Base-by-base conservation (phyloP, 2,888 invertebrate genomes). In the Herminia tarsipennalis region DNA sequence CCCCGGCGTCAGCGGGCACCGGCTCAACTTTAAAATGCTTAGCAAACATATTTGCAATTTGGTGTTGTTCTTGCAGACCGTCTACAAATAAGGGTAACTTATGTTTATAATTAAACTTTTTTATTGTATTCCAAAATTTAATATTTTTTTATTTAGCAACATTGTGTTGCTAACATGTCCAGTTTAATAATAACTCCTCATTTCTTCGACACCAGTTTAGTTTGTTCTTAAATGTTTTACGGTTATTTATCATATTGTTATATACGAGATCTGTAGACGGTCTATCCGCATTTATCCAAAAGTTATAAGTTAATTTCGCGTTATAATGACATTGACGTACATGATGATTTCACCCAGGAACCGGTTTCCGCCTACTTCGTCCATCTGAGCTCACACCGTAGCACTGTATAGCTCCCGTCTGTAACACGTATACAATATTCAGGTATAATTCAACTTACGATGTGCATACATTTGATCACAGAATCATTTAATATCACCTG, bases 71-170 rank as follows among this genome's bases (percentile, higher is more conserved):
- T n/a, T 16, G 28, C 3, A 6, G 14, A 6, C 30, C 30, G 4
- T 30, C 30, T 2, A 30, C 30, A 3, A 9, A 9, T 2, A 30
- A n/a, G 1, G 30, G 30, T 9, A 30, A 9, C 2, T 10, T 27
- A 10, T 9, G 9, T 6, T 22, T 22, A 6, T 3, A 12, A 5
- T 22, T 22, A 8, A 22, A 22, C 8, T 8, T 30, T 30, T 30
- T 30, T 2, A 14, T 18, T 17, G 16, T n/a, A 16, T 16, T 30
- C 48, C 42, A 30, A 18, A 30, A 30, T 9, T 18, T 30, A 17
- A 16, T 18, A 13, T 37, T 38, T 29, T 24, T 28, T 6, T 30
- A 17, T 30, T 9, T 3, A n/a, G n/a, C n/a, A n/a, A 14, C 18
- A 14, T 17, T 17, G 17, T 6, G 43, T 37, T 32, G 35, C 9